Conservation (phyloP, 2,888 invertebrate species). For the Yponomeuta malinellus region DNA sequence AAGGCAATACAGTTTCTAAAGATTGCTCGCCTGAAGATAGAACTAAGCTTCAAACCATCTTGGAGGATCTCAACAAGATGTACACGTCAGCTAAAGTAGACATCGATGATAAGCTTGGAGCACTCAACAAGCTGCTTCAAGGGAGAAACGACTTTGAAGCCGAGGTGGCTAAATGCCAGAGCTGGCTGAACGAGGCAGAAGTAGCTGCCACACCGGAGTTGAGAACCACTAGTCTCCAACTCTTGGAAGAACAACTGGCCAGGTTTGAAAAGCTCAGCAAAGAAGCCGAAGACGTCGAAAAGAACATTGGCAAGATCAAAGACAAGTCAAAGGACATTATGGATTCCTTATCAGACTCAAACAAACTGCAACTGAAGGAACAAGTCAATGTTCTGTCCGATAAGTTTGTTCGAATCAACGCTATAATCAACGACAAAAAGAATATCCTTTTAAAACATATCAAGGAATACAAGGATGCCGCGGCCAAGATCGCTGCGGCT, state of each 20-base stretch:
- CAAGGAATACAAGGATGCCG: constrained; percentile 87
- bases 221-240: constrained; percentile 85
- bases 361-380: constrained; percentile 88
- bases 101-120: constrained; percentile 82
- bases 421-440: constrained; percentile 85
- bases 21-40: constrained; percentile 86
- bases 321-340: constrained; percentile 88
- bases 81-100: constrained; percentile 84
- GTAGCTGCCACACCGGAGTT: constrained; percentile 89
- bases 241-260: constrained; percentile 90
- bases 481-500: constrained; percentile 86
- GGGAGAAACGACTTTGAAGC: constrained; percentile 88
- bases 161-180: constrained; percentile 85
- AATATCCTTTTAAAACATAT: constrained; percentile 85
- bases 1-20: constrained; percentile 84
- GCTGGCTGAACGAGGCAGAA: constrained; percentile 94
- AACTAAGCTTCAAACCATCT: constrained; percentile 77
- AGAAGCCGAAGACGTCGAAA: constrained; percentile 82
- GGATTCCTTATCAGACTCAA: constrained; percentile 88
- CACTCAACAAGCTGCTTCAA: constrained; percentile 82
- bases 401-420: constrained; percentile 83
- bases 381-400: constrained; percentile 86
- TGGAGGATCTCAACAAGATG: constrained; percentile 82
- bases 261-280: constrained; percentile 88
- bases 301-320: constrained; percentile 82